A percentile compares a stretch with the other conserved stretches of the same genome.
phyloP scores from a whole-genome alignment of 2,113 vertebrate species.

The Furnarius figulus region DNA sequence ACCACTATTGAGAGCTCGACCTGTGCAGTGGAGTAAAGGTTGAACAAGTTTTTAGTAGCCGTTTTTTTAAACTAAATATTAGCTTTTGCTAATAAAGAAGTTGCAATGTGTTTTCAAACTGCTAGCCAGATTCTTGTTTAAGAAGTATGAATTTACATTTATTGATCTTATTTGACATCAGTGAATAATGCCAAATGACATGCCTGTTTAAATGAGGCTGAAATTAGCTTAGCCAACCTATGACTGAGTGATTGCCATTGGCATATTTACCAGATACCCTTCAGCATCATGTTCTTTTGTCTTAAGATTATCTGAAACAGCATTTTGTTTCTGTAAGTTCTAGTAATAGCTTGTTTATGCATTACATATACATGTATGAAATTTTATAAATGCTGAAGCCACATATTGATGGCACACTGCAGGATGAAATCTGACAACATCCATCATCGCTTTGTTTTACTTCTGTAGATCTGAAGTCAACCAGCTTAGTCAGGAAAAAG shows the following conservation, averaged over 20 bases:
- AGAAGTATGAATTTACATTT: constrained; percentile 1
- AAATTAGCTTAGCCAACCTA: not conserved
- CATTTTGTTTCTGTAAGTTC: constrained; percentile 9
- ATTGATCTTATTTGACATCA: not conserved
- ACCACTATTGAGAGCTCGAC: not conserved
- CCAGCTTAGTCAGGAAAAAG: constrained; percentile 86
- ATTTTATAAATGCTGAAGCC: constrained; percentile 42
- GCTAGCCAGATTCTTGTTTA: not conserved
- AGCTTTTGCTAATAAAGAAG: not conserved
- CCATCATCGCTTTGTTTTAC: constrained; percentile 51
- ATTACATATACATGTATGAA: constrained; percentile 11
- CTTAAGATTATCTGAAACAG: not conserved
- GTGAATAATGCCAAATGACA: not conserved
- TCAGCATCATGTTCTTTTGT: not conserved
- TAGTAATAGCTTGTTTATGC: constrained; percentile 36
- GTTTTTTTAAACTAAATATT: not conserved
- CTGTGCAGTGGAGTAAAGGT: not conserved
- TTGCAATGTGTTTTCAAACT: not conserved
- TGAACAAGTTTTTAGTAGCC: not conserved
- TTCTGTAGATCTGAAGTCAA: constrained; percentile 80
- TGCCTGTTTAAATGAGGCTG: constrained; percentile 5
- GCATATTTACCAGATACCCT: not conserved
- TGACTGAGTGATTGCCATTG: not conserved
- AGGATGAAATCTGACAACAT: constrained; percentile 60
- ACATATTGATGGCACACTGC: constrained; percentile 31